Conservation (phyloP, 2,113 vertebrate species). For the Plectropomus leopardus region DNA sequence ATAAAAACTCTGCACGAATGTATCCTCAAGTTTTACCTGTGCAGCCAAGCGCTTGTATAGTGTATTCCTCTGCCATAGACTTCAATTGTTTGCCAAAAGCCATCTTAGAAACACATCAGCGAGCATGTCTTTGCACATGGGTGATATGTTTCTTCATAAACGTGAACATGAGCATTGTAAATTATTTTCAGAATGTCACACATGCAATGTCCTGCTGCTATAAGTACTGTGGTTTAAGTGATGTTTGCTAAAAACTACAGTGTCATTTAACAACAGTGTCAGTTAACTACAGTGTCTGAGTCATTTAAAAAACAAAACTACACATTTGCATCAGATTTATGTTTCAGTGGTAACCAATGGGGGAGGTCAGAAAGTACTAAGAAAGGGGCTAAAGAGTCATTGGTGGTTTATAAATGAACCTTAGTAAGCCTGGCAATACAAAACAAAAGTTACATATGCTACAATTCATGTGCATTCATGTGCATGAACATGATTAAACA, state of each 20-base stretch:
- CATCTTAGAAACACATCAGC: not conserved
- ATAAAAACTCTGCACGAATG: not conserved
- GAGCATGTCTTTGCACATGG: not conserved
- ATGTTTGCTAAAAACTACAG: not conserved
- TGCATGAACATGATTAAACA: too few relatives aligned
- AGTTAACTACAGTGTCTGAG: not conserved
- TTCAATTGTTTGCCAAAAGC: not conserved
- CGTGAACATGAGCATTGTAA: not conserved
- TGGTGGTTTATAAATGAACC: not conserved
- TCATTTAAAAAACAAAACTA: not conserved
- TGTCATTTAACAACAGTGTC: too few relatives aligned
- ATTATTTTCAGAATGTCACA: slow-evolving; percentile 21
- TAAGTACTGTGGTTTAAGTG: slow-evolving; percentile 3
- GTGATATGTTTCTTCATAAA: not conserved
- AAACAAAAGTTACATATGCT: not conserved
- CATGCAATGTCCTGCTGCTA: not conserved
- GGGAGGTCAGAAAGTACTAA: not conserved
- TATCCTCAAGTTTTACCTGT: not conserved
- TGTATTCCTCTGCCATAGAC: not conserved
- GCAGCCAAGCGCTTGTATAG: not conserved
- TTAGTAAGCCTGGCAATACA: not conserved
- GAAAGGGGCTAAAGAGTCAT: not conserved
- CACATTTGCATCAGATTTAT: slow-evolving; percentile 15
- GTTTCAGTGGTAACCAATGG: not conserved
- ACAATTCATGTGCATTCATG: not conserved